phyloP scores from a whole-genome alignment of 2,113 vertebrate species.

The Xiphias gladius region DNA sequence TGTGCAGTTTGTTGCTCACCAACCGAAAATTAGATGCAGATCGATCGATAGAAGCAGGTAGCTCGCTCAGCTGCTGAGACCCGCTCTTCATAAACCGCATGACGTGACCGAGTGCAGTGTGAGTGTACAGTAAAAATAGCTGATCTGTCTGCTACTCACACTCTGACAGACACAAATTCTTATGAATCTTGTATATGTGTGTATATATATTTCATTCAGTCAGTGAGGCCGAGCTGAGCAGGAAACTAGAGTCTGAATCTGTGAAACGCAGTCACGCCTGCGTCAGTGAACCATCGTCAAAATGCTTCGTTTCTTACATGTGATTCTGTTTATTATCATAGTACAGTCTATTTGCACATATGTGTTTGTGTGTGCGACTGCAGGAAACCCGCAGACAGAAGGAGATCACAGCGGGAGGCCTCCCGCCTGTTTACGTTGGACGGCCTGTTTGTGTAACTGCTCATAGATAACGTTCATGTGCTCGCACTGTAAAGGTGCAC shows the following conservation, averaged over 20 bases:
- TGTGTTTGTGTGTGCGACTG: not conserved
- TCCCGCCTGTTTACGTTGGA: constrained; percentile 26
- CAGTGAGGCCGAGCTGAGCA: not conserved
- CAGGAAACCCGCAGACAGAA: not conserved
- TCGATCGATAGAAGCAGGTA: not conserved
- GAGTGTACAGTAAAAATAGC: constrained; percentile 8
- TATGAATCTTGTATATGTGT: constrained; percentile 36
- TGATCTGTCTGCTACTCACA: not conserved
- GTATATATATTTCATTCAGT: constrained; percentile 9
- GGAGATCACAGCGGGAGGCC: constrained; percentile 1
- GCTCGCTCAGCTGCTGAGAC: not conserved
- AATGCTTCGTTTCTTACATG: too few relatives aligned
- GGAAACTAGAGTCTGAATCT: too few relatives aligned
- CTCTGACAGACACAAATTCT: not conserved
- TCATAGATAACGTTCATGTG: not conserved
- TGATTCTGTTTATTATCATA: not conserved
- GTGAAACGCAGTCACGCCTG: too few relatives aligned
- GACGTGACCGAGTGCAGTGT: not conserved
- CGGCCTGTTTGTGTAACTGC: not conserved
- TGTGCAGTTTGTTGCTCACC: not conserved
- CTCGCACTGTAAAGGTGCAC: not conserved
- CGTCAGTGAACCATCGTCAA: too few relatives aligned
- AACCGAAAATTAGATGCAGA: not conserved
- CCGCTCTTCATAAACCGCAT: not conserved
- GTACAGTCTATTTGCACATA: not conserved